Evolutionary conservation across 2,888 invertebrate genomes (phyloP).

Genomic region (Ashinkailepas kermadecensis): DNA sequence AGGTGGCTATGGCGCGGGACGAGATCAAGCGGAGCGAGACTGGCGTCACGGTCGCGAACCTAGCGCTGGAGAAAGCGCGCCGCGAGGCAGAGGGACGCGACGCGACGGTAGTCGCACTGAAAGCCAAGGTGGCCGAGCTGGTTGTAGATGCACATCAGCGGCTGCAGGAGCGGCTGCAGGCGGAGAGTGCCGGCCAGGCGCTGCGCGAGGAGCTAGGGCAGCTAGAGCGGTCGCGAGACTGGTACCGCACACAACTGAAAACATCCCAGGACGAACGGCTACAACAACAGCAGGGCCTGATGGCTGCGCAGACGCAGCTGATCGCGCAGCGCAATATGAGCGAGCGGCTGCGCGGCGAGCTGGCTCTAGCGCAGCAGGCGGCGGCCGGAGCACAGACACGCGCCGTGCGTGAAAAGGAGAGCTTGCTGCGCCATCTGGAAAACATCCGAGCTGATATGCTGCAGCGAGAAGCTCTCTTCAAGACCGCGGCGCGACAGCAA

Average conservation of each 20-base stretch:
- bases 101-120: conserved; percentile 42
- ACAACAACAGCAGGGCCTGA: conserved; percentile 42
- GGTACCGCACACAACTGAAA: conserved; percentile 46
- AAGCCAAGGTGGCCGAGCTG: conserved; percentile 45
- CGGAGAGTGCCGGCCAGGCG: conserved; percentile 37
- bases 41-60: conserved; percentile 30
- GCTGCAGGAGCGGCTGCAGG: conserved; percentile 42
- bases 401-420: conserved; percentile 45
- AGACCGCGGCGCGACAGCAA: conserved; percentile 42
- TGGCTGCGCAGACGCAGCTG: conserved; percentile 39
- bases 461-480: conserved; percentile 44
- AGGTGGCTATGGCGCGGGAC: background rate
- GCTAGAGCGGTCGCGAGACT: conserved; percentile 42
- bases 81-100: conserved; percentile 42
- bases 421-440: conserved; percentile 44
- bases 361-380: conserved; percentile 39
- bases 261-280: conserved; percentile 41
- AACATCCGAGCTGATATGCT: conserved; percentile 46
- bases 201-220: conserved; percentile 34
- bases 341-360: conserved; percentile 43
- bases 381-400: conserved; percentile 42
- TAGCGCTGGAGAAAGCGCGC: conserved; percentile 40
- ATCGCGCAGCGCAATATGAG: conserved; percentile 39
- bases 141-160: conserved; percentile 44
- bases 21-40: background rate